These are phyloP conservation scores for Trachelus tabidus DNA, from an alignment of 2,888 invertebrate species.

Conservation along the genomic window DNA sequence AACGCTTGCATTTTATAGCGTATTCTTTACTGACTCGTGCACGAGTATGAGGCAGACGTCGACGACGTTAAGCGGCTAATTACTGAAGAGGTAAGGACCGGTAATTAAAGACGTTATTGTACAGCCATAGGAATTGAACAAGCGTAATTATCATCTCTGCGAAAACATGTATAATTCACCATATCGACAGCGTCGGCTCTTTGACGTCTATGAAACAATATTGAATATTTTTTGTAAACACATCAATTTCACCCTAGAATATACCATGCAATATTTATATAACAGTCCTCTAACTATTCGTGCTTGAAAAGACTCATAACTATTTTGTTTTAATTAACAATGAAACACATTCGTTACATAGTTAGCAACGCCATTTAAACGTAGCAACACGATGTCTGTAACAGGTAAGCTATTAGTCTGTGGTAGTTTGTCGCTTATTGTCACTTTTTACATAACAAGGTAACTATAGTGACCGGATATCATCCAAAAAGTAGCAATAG, in stretches of 20 bases:
- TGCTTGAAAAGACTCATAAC: background rate
- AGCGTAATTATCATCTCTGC: background rate
- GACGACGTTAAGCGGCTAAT: too few species aligned
- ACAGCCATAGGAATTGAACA: background rate
- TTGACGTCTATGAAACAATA: background rate
- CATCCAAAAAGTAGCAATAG: background rate
- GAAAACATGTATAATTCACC: background rate
- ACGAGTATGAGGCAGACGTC: too few species aligned
- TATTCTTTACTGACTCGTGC: too few species aligned
- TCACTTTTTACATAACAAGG: background rate
- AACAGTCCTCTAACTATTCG: background rate
- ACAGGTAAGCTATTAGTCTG: background rate
- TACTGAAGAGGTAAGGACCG: too few species aligned
- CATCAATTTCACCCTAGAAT: background rate
- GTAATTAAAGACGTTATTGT: background rate
- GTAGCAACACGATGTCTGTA: background rate
- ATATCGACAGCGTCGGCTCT: background rate
- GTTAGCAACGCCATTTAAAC: background rate
- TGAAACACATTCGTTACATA: background rate
- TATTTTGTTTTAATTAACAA: background rate
- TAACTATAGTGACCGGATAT: background rate
- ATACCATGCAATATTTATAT: background rate
- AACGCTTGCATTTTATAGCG: too few species aligned
- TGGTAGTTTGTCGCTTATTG: background rate
- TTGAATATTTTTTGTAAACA: background rate